Evolutionary conservation across 1,140 invertebrate species (phyloP), one percentile per base, ranked within the genome.

Genomic region (Habropoda laboriosa): DNA sequence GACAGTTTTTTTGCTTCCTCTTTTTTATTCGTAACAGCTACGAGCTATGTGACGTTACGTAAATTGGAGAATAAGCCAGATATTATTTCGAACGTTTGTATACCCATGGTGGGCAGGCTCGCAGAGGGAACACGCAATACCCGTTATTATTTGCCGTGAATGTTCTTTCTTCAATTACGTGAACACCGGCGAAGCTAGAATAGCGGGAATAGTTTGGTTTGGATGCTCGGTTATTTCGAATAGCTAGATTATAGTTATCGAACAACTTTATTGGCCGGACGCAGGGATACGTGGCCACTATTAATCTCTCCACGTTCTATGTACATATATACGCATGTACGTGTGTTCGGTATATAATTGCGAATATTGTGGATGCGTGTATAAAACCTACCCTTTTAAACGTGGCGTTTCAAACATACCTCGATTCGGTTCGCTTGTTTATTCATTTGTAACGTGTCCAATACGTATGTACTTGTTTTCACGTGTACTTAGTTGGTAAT

Each of bases 181-280:
- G 38, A 45, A 45, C 53, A 18, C 27, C 30, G 18, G 21, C 53
- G 5, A 27, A 21, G 1, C 35, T 40, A n/a, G 49, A 70, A 70
- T 27, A 55, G 49, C 49, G 32, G 40, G 71, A 49, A 73, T 73
- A 75, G 58, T 64, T 64, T 13, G 72, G 45, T 75, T 53, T 42
- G 24, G 57, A 38, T 27, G 30, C 47, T 40, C 72, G 47, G 72
- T 75, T 64, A 64, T 75, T 75, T 18, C 72, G 58, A 30, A 51
- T 42, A 53, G 35, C 58, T 30, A 24, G 72, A 75, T 75, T 75
- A 64, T 75, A 75, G 72, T 75, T 53, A 64, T 75, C 72, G 45
- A 42, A 35, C 27, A 75, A 75, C 72, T 75, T 75, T 53, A 75
- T 53, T 38, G 47, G 27, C 60, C 60, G 60, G 32, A 64, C 72